phyloP scores from a whole-genome alignment of 2,888 invertebrate species.

The Caenorhabditis sp. region DNA sequence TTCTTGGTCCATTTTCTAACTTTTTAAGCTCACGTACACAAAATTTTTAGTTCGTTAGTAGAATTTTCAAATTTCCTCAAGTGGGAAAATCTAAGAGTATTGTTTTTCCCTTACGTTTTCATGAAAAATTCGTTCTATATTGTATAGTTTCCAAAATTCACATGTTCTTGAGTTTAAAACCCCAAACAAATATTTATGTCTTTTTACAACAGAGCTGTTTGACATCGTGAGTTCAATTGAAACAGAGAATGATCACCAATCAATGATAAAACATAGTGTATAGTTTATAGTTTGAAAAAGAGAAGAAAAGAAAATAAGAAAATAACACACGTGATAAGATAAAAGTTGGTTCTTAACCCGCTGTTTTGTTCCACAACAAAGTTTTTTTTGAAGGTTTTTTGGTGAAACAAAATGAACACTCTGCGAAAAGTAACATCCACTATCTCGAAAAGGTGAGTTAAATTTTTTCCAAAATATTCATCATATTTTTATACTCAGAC shows the following conservation, averaged over 20 bases:
- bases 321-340: neutral
- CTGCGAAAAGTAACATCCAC: neutral
- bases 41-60: no score
- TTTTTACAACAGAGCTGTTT: no score
- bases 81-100: no score
- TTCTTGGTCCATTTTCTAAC: neutral
- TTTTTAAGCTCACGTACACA: neutral
- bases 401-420: neutral
- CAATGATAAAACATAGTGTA: neutral
- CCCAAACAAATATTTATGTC: no score
- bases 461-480: neutral
- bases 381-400: no score
- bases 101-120: no score
- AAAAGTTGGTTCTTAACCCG: neutral
- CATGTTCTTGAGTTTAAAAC: no score
- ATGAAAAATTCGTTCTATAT: no score
- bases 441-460: neutral
- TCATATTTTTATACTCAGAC: slow-evolving; percentile 6
- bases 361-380: no score
- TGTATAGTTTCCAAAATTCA: no score
- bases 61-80: no score
- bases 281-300: neutral
- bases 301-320: neutral
- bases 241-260: neutral
- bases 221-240: neutral